phyloP scores from a whole-genome alignment of 2,113 vertebrate species.

The Austrofundulus limnaeus region DNA sequence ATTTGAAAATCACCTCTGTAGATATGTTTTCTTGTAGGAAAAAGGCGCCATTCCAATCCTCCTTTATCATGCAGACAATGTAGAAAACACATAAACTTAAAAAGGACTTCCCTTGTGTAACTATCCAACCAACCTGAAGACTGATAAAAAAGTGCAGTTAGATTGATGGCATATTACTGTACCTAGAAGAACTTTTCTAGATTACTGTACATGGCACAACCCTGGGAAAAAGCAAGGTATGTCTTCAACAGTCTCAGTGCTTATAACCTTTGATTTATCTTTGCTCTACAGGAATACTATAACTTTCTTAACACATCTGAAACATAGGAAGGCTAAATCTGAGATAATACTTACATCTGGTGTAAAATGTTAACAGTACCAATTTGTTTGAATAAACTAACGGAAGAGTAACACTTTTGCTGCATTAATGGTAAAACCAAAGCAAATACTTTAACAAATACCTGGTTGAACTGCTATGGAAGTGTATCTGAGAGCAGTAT shows the following conservation, averaged over 20 bases:
- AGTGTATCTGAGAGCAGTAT: constrained; percentile 58
- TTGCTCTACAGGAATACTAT: constrained; percentile 40
- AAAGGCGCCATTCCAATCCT: constrained; percentile 4
- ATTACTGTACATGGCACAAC: constrained; percentile 63
- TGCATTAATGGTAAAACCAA: constrained; percentile 35
- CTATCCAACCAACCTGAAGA: constrained; percentile 19
- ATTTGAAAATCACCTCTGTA: constrained; percentile 31
- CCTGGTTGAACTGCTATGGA: constrained; percentile 51
- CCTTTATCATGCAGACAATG: constrained; percentile 25
- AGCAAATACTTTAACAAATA: constrained; percentile 36
- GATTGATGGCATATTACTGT: constrained; percentile 14
- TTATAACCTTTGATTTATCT: constrained; percentile 39
- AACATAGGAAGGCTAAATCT: constrained; percentile 54
- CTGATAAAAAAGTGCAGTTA: constrained; percentile 21
- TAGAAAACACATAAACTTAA: constrained; percentile 33
- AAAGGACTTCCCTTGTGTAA: constrained; percentile 16
- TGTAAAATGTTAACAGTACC: neutral
- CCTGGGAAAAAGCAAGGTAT: constrained; percentile 51
- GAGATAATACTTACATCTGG: constrained; percentile 27
- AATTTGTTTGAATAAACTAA: too few relatives aligned
- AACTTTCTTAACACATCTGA: constrained; percentile 48
- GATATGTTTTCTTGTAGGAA: constrained; percentile 21
- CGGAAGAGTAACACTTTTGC: constrained; percentile 49
- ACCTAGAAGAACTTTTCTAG: constrained; percentile 40
- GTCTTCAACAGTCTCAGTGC: constrained; percentile 45